Conservation (phyloP, 92 coral and sea anemone species). For the Parazoanthus darwini region DNA sequence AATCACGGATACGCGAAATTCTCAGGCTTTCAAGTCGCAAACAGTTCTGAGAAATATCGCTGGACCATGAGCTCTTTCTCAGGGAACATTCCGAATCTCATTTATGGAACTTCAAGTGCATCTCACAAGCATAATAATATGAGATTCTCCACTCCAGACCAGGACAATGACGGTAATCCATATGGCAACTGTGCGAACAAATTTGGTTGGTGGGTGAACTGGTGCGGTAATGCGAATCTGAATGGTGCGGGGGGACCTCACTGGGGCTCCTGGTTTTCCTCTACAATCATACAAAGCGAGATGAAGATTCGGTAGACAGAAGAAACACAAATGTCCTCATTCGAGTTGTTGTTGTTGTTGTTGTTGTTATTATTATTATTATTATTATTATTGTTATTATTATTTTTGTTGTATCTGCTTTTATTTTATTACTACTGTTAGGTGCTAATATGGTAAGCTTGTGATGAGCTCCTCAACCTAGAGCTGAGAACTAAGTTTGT, state of each 20-base stretch:
- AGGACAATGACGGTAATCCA: conserved; percentile 17
- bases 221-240: conserved; percentile 5
- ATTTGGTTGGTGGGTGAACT: conserved; percentile 42
- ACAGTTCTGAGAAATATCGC: conserved; percentile 27
- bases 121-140: conserved; percentile 18
- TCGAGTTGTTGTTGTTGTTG: too few relatives aligned
- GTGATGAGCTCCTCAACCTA: too few relatives aligned
- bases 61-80: conserved; percentile 43
- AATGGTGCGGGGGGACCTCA: neutral
- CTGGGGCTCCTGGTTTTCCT: conserved; percentile 21
- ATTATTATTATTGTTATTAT: too few relatives aligned
- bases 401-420: too few relatives aligned
- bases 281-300: neutral
- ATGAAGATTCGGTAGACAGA: conserved; percentile 25
- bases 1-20: conserved; percentile 8
- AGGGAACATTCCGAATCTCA: conserved; percentile 40
- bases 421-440: too few relatives aligned
- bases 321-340: too few relatives aligned
- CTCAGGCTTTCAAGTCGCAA: conserved; percentile 36
- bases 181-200: neutral
- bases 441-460: too few relatives aligned
- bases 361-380: too few relatives aligned
- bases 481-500: too few relatives aligned
- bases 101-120: conserved; percentile 32
- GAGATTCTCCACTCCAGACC: conserved; percentile 42